Base-by-base conservation (phyloP, 2,113 vertebrate genomes). In the Rhinopomastus cyanomelas region DNA sequence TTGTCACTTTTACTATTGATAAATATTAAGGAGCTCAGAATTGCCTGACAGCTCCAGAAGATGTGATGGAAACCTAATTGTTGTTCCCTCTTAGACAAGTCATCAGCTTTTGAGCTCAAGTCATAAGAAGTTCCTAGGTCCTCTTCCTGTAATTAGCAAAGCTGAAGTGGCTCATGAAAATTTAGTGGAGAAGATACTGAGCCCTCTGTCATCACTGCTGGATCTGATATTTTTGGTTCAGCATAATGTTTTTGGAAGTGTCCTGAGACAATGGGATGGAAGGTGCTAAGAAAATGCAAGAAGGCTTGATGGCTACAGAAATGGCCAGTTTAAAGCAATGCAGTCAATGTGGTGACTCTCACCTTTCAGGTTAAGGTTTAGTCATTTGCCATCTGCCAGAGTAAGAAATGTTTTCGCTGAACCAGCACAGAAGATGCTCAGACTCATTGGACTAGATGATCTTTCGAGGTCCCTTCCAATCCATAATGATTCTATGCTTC, bases 221-320 rank as follows among this genome's bases (percentile, higher is more conserved):
- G 81, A 81, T 84, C n/a, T 73, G 37, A 1, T 85, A 6, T 37
- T 48, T 81, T 77, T 66, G 60, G 23, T 76, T 87, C 73, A 65
- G n/a, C 0, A 0, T 69, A 30, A 44, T 56, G 34, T 61, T 92
- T 92, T 42, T 56, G 15, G 21, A 87, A 87, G 34, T 66, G 13
- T 85, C 68, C 42, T 36, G 60, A 73, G 85, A 85, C 87, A 71
- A 44, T 80, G 30, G 56, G 66, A 76, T 44, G 44, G 46, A 91
- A 80, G 39, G 29, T 76, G 20, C 42, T 84, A 55, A 93, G 83
- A 81, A 85, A 87, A 53, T 75, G 37, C 46, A 32, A 34, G 30
- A 76, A 61, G 78, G 10, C 25, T 90, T 94, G 92, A 94, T 73
- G 52, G 59, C 81, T 76, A 52, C 71, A 88, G 81, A 92, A 94